These are phyloP conservation scores for Eolophus roseicapilla DNA, from an alignment of 2,113 vertebrate species.

Conservation along the genomic window DNA sequence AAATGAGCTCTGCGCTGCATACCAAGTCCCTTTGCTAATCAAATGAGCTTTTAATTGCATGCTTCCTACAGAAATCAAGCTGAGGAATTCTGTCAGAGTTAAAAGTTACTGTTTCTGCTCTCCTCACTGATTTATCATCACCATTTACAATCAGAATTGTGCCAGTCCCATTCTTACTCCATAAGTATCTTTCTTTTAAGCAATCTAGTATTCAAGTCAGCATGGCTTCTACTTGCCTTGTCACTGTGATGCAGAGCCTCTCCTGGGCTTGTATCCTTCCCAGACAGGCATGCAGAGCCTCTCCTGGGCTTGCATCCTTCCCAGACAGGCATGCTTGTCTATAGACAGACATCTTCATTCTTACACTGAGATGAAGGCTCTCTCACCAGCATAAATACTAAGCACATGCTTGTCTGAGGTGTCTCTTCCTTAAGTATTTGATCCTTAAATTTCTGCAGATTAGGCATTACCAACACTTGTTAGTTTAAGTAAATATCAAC, in stretches of 20 bases:
- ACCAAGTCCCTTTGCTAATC: not conserved
- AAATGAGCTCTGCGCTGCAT: not conserved
- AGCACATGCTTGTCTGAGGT: not conserved
- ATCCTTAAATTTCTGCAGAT: constrained; percentile 2
- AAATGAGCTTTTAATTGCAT: not conserved
- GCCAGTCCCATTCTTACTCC: not conserved
- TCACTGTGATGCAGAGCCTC: not conserved
- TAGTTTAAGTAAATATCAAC: constrained; percentile 28
- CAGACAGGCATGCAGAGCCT: not conserved
- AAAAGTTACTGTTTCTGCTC: not conserved
- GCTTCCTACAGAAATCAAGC: not conserved
- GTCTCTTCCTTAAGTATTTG: not conserved
- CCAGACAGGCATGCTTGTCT: not conserved
- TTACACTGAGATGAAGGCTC: not conserved
- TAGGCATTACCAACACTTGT: not conserved
- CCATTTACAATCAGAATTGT: accelerated
- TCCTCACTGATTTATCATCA: not conserved
- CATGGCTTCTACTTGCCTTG: not conserved
- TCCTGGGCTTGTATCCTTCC: not conserved
- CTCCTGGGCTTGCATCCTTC: not conserved
- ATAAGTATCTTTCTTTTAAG: not conserved
- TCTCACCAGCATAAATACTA: not conserved
- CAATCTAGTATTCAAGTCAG: not conserved
- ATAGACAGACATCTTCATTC: not conserved
- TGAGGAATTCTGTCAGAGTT: not conserved